phyloP scores from a whole-genome alignment of 1,140 invertebrate genomes.

The Helicorthomorpha holstii region DNA sequence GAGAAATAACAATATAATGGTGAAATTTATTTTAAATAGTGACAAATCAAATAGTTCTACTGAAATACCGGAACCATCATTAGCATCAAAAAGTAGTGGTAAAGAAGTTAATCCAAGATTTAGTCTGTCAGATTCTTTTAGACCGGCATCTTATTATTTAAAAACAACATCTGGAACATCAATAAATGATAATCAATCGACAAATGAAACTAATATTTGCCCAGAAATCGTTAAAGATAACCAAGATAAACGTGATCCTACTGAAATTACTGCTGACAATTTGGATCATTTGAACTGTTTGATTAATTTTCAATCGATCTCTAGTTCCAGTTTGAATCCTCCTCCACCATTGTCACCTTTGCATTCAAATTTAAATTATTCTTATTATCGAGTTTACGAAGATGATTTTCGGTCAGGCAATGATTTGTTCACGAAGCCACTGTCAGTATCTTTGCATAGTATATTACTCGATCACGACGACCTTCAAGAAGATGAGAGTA shows the following conservation, averaged over 20 bases:
- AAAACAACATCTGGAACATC: conserved; percentile 20
- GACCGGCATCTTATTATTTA: conserved; percentile 69
- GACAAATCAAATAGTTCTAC: too few relatives aligned
- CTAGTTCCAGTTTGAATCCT: too few relatives aligned
- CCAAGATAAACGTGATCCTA: conserved; percentile 10
- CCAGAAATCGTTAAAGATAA: too few relatives aligned
- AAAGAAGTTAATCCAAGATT: conserved; percentile 54
- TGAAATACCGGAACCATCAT: too few relatives aligned
- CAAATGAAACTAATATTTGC: conserved; percentile 16
- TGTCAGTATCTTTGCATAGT: neutral
- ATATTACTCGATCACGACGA: neutral
- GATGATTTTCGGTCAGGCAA: conserved; percentile 1
- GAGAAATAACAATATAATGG: neutral
- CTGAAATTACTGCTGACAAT: too few relatives aligned
- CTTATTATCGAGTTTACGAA: conserved; percentile 8
- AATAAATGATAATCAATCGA: neutral
- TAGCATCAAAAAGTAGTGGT: too few relatives aligned
- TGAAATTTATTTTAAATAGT: neutral
- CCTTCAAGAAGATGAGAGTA: neutral
- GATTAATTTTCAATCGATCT: neutral
- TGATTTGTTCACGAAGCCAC: neutral
- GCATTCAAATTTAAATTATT: conserved; percentile 2
- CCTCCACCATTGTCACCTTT: neutral
- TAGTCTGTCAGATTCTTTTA: conserved; percentile 66
- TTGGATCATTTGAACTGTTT: neutral